A percentile compares a stretch with the other conserved stretches of the same genome.
Conservation (phyloP, 2,888 invertebrate species). For the Eupelmus urozonus region DNA sequence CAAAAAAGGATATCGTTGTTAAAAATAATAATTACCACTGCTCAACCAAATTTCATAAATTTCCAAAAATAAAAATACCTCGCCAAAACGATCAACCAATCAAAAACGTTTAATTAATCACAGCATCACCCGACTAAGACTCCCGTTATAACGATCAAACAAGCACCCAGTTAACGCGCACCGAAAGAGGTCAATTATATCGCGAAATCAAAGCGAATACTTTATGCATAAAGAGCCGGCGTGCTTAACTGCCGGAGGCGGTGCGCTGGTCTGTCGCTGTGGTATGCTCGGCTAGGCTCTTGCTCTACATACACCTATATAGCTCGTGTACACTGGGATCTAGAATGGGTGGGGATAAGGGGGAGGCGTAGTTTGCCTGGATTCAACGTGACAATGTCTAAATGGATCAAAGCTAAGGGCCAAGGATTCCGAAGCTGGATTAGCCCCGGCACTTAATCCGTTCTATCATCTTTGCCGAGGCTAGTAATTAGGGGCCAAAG, state of each 20-base stretch:
- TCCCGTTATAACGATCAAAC: background rate
- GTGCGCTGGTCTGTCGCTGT: background rate
- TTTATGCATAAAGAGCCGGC: constrained; percentile 1
- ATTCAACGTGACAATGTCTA: constrained; percentile 41
- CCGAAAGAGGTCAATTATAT: constrained; percentile 11
- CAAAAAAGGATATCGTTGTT: too few species aligned
- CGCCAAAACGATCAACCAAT: too few species aligned
- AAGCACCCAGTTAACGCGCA: background rate
- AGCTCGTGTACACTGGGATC: background rate
- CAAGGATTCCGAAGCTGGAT: constrained; percentile 31
- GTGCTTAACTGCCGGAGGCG: background rate
- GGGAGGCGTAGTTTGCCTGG: constrained; percentile 17
- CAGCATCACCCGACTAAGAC: too few species aligned
- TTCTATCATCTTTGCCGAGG: constrained; percentile 40
- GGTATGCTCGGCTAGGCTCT: background rate
- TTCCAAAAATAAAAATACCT: too few species aligned
- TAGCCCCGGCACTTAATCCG: constrained; percentile 37
- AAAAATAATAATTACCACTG: too few species aligned
- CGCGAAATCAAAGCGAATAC: constrained; percentile 12
- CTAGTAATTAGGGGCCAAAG: constrained; percentile 10
- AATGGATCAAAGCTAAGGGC: constrained; percentile 49
- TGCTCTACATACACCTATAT: background rate
- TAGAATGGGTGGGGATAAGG: background rate
- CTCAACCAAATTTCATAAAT: too few species aligned
- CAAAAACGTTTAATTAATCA: too few species aligned